Evolutionary conservation across 2,888 invertebrate genomes (phyloP), one percentile per base, ranked within the genome.

Genomic region (Blastobasis adustella): DNA sequence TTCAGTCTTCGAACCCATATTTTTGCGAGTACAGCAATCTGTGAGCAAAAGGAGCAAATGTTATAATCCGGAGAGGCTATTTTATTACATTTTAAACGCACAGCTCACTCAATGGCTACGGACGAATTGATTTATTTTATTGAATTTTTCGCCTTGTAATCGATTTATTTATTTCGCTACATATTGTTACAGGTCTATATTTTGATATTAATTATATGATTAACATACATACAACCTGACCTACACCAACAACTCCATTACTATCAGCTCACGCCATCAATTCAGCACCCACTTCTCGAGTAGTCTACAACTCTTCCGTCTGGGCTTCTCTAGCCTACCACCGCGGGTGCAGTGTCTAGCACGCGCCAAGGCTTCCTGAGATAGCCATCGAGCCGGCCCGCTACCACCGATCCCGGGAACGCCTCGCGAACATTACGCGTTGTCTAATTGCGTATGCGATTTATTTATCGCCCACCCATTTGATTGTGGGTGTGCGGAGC

Each of bases 331-430:
- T 23, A 23, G 23, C 23, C 23, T 23, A 23, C 23, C 6, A 45
- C 38, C 45, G 46, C 50, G 51, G 50, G 23, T 23, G 49, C 52
- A 57, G 58, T 54, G 56, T 43, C 55, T 70, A 76, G 74, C 75
- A 77, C 77, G 76, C 76, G 76, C 73, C 67, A 70, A 76, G 73
- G 77, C 66, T 69, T 68, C 67, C 66, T 61, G 54, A 54, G 84
- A 86, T 86, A 82, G 72, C 65, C 67, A 85, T 85, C 84, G 56
- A 79, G 77, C 78, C 80, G 82, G 70, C 62, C 73, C 69, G 74
- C 77, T 77, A 78, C 79, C 71, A 73, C 58, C 65, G 72, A 73
- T 78, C 72, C 69, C 63, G 61, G 68, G 61, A 68, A 67, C 71
- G 73, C 79, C 77, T 78, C 71, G 71, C 72, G 73, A 64, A 61